Base-by-base conservation (phyloP, 2,888 invertebrate species). In the Marasmarcha lunaedactyla region DNA sequence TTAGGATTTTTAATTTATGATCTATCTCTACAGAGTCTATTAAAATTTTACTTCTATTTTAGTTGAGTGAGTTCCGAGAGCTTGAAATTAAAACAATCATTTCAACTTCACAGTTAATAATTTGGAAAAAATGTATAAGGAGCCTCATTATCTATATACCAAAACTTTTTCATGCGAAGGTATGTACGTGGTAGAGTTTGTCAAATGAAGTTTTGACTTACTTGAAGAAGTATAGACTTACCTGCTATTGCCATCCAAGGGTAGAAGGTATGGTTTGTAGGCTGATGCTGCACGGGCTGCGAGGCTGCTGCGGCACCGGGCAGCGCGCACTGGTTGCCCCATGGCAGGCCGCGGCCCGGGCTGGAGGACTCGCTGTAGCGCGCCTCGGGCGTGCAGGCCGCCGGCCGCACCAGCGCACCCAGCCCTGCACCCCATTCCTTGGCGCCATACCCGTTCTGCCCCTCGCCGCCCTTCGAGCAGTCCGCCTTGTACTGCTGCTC, bases 181-280 rank as follows among this genome's bases (percentile, higher is more conserved):
- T n/a, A n/a, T n/a, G n/a, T n/a, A n/a, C n/a, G n/a, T n/a, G n/a
- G n/a, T n/a, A n/a, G n/a, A n/a, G n/a, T n/a, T n/a, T n/a, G n/a
- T n/a, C n/a, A n/a, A n/a, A n/a, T n/a, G n/a, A n/a, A n/a, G n/a
- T n/a, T n/a, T n/a, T n/a, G n/a, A n/a, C n/a, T n/a, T n/a, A n/a
- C n/a, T n/a, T n/a, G n/a, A n/a, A n/a, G n/a, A n/a, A n/a, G n/a
- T n/a, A n/a, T n/a, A n/a, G n/a, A 87, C 93, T 90, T 83, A 95
- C 96, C 96, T 95, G 95, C 95, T 88, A 96, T 95, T 85, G 95
- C 95, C 96, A 96, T 96, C 96, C 96, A 96, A 59, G 96, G 96
- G 85, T 96, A 96, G 87, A 96, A 96, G 69, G 95, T 95, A 88
- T 95, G 95, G 83, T 90, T 93, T 84, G 89, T 89, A 77, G 91